Base-by-base conservation (phyloP, 2,113 vertebrate species). In the Tamias sibiricus region DNA sequence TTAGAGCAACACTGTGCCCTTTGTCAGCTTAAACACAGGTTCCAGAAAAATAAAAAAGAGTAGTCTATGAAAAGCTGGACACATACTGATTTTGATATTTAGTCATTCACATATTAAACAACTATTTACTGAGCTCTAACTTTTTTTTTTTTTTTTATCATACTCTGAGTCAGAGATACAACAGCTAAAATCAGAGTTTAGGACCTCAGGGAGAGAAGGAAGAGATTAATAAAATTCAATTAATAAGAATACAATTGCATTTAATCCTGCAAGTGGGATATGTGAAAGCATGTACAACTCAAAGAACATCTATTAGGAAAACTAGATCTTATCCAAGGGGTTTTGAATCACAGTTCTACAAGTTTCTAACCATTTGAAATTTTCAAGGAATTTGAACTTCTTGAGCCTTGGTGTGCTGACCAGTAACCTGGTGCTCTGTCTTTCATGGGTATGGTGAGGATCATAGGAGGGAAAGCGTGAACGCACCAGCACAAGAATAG, bases 201-300 rank as follows among this genome's bases (percentile, higher is more conserved):
- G 12, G 32, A 69, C 17, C 49, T 57, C 28, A 35, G 49, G 19
- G 22, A 87, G 54, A 24, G 66, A 79, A 95, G 66, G 57, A 69
- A 81, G 57, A 75, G n/a, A 59, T 87, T 68, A 93, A 80, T 88
- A 42, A 81, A 64, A 88, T 75, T 75, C 40, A 80, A 71, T 42
- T 85, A 84, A 76, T 32, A 87, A 66, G 14, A 80, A 40, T 75
- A 17, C 4, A 30, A 40, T 72, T 75, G n/a, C n/a, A 52, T 59
- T 85, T 88, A 80, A 35, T 85, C 35, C 6, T 24, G 14, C 32
- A 52, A 47, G 44, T 66, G 16, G 35, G 35, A 16, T 80, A 76
- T 76, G 26, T 49, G 9, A 57, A 87, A 90, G 6, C 59, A 30
- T 4, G n/a, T 54, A 22, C n/a, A 64, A 12, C 17, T 42, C 0